Percentiles rank a stretch among this genome's conserved stretches.
phyloP scores from a whole-genome alignment of 30 jellyfish, hydroid and myxozoan genomes.

The Chironex yamaguchii region DNA sequence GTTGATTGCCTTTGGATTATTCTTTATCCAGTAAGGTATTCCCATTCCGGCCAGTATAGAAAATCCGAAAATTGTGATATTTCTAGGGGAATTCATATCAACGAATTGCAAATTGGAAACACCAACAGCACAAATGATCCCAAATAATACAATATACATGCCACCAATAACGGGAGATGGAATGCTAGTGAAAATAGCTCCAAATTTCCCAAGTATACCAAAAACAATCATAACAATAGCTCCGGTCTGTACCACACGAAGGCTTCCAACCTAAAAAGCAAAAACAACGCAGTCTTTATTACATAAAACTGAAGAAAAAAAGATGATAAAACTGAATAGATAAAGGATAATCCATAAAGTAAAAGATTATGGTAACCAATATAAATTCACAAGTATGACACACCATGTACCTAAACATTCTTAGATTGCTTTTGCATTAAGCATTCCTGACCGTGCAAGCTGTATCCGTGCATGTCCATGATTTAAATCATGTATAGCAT shows the following conservation, averaged over 20 bases:
- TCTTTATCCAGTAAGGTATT: neutral
- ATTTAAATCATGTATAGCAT: too few species aligned
- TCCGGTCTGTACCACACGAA: neutral
- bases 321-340: neutral
- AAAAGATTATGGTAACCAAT: neutral
- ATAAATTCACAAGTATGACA: neutral
- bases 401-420: too few species aligned
- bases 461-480: too few species aligned
- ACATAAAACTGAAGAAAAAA: neutral
- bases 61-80: neutral
- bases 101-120: neutral
- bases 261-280: conserved; percentile 4
- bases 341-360: neutral
- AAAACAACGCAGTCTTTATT: neutral
- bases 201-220: conserved; percentile 6
- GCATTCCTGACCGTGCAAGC: too few species aligned
- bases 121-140: conserved; percentile 2
- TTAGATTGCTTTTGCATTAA: too few species aligned
- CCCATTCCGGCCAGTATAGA: neutral
- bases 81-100: neutral
- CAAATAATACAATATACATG: neutral
- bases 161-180: conserved; percentile 8
- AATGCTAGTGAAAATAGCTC: conserved; percentile 7
- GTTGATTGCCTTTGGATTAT: neutral
- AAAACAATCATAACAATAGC: neutral